These are phyloP conservation scores for Pyrrhia umbra DNA, from an alignment of 2,888 invertebrate species.

Conservation along the genomic window DNA sequence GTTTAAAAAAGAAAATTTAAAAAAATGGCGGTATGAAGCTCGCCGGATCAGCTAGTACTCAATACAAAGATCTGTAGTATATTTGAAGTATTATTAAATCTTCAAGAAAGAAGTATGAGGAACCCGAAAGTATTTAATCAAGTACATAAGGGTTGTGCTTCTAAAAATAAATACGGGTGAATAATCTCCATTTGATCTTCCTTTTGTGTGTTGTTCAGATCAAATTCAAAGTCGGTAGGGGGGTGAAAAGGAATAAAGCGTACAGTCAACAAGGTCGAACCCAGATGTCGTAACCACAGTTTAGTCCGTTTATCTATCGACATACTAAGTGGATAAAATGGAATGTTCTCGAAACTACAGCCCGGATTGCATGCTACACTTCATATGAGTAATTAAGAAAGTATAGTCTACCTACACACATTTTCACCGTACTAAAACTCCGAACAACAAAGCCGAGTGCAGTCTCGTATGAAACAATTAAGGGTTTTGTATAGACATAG, in stretches of 20 bases:
- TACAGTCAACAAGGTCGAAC: conserved; percentile 20
- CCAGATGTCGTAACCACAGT: conserved; percentile 26
- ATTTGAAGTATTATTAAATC: not conserved
- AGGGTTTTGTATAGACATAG: conserved; percentile 33
- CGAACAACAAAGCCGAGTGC: conserved; percentile 40
- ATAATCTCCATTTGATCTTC: conserved; percentile 42
- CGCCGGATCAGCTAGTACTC: too few species aligned
- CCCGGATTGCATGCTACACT: not conserved
- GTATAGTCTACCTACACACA: conserved; percentile 2
- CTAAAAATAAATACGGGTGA: conserved; percentile 25
- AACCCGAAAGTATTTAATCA: not conserved
- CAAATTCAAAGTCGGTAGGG: conserved; percentile 42
- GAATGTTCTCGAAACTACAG: conserved; percentile 13
- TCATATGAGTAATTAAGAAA: conserved; percentile 24
- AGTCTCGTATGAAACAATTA: conserved; percentile 40
- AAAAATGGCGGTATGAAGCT: too few species aligned
- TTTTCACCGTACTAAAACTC: conserved; percentile 39
- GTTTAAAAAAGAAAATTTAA: too few species aligned
- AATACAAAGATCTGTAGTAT: too few species aligned
- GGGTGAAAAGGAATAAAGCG: conserved; percentile 26
- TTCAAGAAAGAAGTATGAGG: not conserved
- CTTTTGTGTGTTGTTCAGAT: conserved; percentile 43
- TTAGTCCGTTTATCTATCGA: conserved; percentile 12
- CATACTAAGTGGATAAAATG: conserved; percentile 26
- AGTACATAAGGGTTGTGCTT: conserved; percentile 7